Base-by-base conservation (phyloP, 1,140 invertebrate genomes). In the Diachasmimorpha longicaudata region DNA sequence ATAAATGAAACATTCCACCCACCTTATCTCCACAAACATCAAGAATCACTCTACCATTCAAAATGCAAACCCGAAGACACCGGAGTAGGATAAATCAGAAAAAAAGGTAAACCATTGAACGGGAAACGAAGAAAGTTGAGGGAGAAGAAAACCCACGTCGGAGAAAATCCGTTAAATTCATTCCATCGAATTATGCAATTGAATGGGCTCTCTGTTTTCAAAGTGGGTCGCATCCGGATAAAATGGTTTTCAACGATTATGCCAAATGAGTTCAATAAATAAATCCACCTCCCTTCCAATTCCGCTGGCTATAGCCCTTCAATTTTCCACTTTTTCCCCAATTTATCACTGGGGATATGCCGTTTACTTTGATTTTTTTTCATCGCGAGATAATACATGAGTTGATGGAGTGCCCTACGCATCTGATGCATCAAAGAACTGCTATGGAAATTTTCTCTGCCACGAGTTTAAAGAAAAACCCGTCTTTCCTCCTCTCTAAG, bases 1-100 rank as follows among this genome's bases (percentile, higher is more conserved):
- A 16, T 37, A 16, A 39, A 44, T 44, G 4, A n/a, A 68, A 11
- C n/a, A 36, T 4, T 63, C 66, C 25, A 21, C 25, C 37, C 66
- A 16, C 37, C 19, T 21, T 3, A 21, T 68, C 25, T 39, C 66
- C 14, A 36, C 25, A 68, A 39, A 21, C 48, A 52, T 52, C 48
- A 68, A 78, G 66, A 77, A 79, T 82, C 48, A 19, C 48, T 52
- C 14, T 19, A 21, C 19, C 4, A n/a, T 68, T 39, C 16, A 2
- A 9, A 52, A 52, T 70, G 36, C 36, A 70, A 70, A 68, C 5
- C 4, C 13, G 36, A 37, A 42, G 37, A 37, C 44, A 70, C 3
- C 9, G 9, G 39, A 42, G 23, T 31, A 48, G 42, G 39, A 68
- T 42, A 67, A 74, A 14, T 39, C 48, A 16, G 13, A 77, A 52